A percentile compares a stretch with the other conserved stretches of the same genome.
phyloP scores from a whole-genome alignment of 1,140 invertebrate species.

The Ceratina calcarata region DNA sequence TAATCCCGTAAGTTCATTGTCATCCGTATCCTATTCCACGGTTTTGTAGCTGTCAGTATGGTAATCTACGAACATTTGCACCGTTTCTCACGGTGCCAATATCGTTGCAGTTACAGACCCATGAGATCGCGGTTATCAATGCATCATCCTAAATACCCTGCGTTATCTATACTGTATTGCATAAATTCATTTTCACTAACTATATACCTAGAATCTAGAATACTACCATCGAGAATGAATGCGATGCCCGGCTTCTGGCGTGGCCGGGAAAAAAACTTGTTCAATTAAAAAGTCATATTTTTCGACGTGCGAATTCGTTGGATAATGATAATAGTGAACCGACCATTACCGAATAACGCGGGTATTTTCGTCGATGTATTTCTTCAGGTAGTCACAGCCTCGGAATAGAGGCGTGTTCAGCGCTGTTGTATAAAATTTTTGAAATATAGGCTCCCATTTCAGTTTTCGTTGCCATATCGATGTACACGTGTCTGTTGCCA shows the following conservation, averaged over 20 bases:
- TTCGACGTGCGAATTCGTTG: neutral
- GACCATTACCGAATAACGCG: neutral
- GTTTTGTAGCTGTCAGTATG: neutral
- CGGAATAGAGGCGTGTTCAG: slow-evolving; percentile 9
- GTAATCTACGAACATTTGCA: slow-evolving; percentile 6
- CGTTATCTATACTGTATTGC: neutral
- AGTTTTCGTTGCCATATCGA: slow-evolving; percentile 4
- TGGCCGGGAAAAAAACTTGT: neutral
- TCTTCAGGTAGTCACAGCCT: neutral
- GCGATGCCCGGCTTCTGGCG: too few relatives aligned
- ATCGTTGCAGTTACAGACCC: neutral
- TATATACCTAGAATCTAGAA: too few relatives aligned
- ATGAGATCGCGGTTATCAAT: neutral
- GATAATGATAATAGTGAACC: slow-evolving; percentile 25
- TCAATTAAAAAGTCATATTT: slow-evolving; percentile 19
- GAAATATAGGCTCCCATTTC: slow-evolving; percentile 52
- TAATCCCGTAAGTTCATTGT: slow-evolving; percentile 5
- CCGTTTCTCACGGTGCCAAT: neutral
- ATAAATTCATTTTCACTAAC: neutral
- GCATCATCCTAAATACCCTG: neutral
- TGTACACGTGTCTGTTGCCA: neutral
- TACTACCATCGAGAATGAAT: too few relatives aligned
- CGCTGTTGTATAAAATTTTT: slow-evolving; percentile 53
- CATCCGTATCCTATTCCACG: neutral
- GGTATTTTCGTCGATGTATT: slow-evolving; percentile 32